phyloP scores from a whole-genome alignment of 2,888 invertebrate genomes.

The Sminthurides aquaticus region DNA sequence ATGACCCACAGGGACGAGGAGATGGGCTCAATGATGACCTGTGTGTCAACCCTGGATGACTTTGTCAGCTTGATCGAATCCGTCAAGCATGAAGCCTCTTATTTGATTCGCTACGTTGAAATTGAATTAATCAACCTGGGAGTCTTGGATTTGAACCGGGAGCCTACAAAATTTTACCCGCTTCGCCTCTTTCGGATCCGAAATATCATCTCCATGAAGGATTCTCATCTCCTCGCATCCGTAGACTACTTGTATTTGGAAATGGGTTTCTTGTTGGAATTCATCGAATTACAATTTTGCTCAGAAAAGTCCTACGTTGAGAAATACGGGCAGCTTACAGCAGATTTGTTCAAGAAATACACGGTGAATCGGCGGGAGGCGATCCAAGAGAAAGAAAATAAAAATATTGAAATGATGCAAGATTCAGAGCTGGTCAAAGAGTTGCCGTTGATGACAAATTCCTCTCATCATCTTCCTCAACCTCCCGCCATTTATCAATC shows the following conservation, averaged over 20 bases:
- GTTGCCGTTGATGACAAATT: background rate
- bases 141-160: conserved; percentile 14
- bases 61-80: conserved; percentile 18
- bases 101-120: conserved; percentile 18
- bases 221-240: conserved; percentile 13
- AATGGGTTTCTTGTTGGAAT: conserved; percentile 18
- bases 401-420: conserved; percentile 10
- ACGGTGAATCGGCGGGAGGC: conserved; percentile 14
- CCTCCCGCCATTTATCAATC: background rate
- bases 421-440: conserved; percentile 10
- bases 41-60: conserved; percentile 14
- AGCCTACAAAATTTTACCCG: conserved; percentile 8
- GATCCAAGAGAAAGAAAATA: conserved; percentile 16
- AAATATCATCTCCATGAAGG: conserved; percentile 17
- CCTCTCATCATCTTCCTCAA: background rate
- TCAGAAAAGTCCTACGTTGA: conserved; percentile 4
- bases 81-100: conserved; percentile 16
- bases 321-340: conserved; percentile 17
- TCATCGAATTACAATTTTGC: conserved; percentile 10
- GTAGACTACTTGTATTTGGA: conserved; percentile 15
- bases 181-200: conserved; percentile 11
- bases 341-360: conserved; percentile 19
- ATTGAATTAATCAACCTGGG: conserved; percentile 19
- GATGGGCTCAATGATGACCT: conserved; percentile 13
- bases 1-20: background rate